A percentile compares a stretch with the other conserved stretches of the same genome.
phyloP scores from a whole-genome alignment of 2,797 vertebrate species.

The Distichodus sexfasciatus region DNA sequence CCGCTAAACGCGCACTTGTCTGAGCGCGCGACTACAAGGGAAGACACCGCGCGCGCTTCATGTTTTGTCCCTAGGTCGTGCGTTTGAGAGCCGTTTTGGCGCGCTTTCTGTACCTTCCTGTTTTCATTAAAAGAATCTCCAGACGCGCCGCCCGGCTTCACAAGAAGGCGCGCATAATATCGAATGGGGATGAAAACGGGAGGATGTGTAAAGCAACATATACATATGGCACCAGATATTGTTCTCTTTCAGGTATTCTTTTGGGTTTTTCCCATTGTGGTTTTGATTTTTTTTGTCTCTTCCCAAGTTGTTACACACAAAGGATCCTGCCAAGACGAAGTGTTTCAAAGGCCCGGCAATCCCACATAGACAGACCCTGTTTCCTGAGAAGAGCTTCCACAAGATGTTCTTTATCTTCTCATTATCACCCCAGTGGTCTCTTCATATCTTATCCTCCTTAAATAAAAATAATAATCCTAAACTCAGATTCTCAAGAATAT shows the following conservation, averaged over 20 bases:
- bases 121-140: conserved; percentile 69
- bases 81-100: conserved; percentile 72
- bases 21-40: conserved; percentile 73
- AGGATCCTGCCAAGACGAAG: conserved; percentile 66
- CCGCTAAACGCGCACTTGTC: conserved; percentile 73
- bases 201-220: conserved; percentile 73
- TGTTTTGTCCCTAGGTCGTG: conserved; percentile 82
- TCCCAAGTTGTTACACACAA: conserved; percentile 70
- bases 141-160: conserved; percentile 70
- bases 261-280: conserved; percentile 75
- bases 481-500: neutral
- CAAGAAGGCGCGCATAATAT: conserved; percentile 72
- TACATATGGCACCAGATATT: conserved; percentile 72
- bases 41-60: conserved; percentile 63
- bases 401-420: conserved; percentile 58
- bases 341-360: conserved; percentile 73
- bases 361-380: conserved; percentile 65
- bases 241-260: conserved; percentile 80
- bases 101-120: conserved; percentile 64
- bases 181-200: conserved; percentile 66
- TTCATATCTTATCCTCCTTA: conserved; percentile 23
- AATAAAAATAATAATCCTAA: neutral
- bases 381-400: conserved; percentile 53
- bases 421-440: conserved; percentile 52
- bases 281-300: conserved; percentile 74